Evolutionary conservation across 2,888 invertebrate species (phyloP), one percentile per base, ranked within the genome.

Genomic region (Scrobipalpa costella): DNA sequence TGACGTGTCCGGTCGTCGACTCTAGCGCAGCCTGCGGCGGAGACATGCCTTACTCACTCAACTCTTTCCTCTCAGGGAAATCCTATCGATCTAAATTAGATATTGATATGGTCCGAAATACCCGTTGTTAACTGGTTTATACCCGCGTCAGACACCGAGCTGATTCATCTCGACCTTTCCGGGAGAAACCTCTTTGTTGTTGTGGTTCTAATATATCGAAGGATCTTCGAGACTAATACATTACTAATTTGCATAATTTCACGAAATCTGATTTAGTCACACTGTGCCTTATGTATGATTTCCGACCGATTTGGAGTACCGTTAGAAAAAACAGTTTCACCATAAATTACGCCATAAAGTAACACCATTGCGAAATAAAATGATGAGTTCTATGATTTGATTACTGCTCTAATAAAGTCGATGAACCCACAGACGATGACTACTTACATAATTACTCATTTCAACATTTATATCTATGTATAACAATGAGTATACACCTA

Each of bases 1-100:
- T 73, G 73, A 76, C 74, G 74, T 64, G 69, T 72, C 55, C 78
- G 84, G 83, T 82, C 83, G 78, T 73, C 80, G 84, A 82, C 81
- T 73, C 69, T 64, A 66, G 66, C 68, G 63, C 69, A 59, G 68
- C 68, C 67, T 70, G 68, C n/a, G 27, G 62, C 61, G 70, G 69
- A 68, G 66, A 67, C 68, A 68, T 71, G 72, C 78, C 69, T 69
- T 68, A n/a, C n/a, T n/a, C n/a, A 67, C 75, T 75, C 79, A 76
- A 75, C 71, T 65, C 64, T 50, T 50, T 50, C 50, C 50, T 50
- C 19, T 40, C 66, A 75, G 80, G 79, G 76, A 80, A 80, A 75
- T 72, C 74, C 73, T 65, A 59, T 44, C 34, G 17, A 15, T 36
- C 58, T 1, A 44, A 40, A 40, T 13, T 2, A 40, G 13, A 40